Percentiles rank a stretch among this genome's conserved stretches.
phyloP scores from a whole-genome alignment of 2,888 invertebrate genomes.

The Hirtodrosophila histrioides region DNA sequence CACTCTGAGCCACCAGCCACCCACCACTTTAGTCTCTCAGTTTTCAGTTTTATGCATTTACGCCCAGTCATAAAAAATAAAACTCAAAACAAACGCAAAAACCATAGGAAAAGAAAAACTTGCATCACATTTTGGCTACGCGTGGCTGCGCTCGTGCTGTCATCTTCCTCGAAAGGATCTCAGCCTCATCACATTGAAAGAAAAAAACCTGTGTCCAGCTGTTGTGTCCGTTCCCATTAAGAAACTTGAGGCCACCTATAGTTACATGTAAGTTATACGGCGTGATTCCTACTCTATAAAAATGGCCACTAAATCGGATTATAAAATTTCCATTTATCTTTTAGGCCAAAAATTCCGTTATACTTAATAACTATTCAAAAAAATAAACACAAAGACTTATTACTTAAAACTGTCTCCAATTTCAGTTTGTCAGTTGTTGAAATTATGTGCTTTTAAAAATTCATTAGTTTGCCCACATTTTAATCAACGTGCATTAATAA shows the following conservation, averaged over 20 bases:
- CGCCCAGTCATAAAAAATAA: slow-evolving; percentile 57
- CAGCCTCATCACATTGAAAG: slow-evolving; percentile 19
- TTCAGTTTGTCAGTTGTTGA: no score
- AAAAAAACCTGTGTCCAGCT: slow-evolving; percentile 19
- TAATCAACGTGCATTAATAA: not conserved
- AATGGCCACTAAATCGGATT: slow-evolving; percentile 1
- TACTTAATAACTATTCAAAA: not conserved
- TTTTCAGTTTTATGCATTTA: slow-evolving; percentile 76
- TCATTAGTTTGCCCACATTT: no score
- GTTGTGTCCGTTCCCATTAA: slow-evolving; percentile 35
- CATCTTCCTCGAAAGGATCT: slow-evolving; percentile 36
- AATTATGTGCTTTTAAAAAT: no score
- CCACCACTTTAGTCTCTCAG: slow-evolving; percentile 22
- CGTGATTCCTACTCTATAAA: not conserved
- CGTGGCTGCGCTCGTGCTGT: slow-evolving; percentile 55
- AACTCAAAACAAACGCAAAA: slow-evolving; percentile 54
- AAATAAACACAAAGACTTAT: no score
- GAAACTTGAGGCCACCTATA: slow-evolving; percentile 5
- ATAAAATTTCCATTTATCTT: not conserved
- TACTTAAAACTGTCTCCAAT: no score
- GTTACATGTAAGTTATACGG: not conserved
- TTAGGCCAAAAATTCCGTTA: slow-evolving; percentile 7
- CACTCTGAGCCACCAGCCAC: slow-evolving; percentile 3
- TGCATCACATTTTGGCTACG: slow-evolving; percentile 59
- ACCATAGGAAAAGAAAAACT: slow-evolving; percentile 47